A percentile compares a stretch with the other conserved stretches of the same genome.
These are phyloP conservation scores for Agrochola litura DNA, from an alignment of 2,888 invertebrate species.

Conservation along the genomic window DNA sequence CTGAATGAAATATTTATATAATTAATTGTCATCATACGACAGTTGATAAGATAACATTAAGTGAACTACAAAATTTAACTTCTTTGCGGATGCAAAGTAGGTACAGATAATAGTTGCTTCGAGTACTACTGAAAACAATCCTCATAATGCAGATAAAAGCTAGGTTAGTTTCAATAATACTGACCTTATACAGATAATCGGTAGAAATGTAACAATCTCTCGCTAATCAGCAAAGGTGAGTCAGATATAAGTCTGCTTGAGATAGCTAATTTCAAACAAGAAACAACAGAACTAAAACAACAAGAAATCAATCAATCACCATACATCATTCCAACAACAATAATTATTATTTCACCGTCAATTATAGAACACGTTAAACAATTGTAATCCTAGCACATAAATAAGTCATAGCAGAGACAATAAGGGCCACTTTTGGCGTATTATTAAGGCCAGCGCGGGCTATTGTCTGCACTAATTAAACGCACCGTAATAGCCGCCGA, in stretches of 20 bases:
- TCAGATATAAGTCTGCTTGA: constrained; percentile 8
- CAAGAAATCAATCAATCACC: constrained; percentile 48
- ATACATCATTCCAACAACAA: constrained; percentile 47
- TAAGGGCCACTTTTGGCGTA: constrained; percentile 65
- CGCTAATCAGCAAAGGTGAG: constrained; percentile 23
- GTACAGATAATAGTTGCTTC: background rate
- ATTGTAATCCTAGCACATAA: constrained; percentile 48
- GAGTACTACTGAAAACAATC: background rate
- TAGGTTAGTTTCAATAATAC: constrained; percentile 13
- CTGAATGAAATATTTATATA: constrained; percentile 29
- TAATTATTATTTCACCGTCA: constrained; percentile 58
- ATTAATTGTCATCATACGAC: background rate
- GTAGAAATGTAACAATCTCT: constrained; percentile 7
- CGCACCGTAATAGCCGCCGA: constrained; percentile 82
- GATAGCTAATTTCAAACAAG: constrained; percentile 31
- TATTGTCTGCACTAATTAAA: constrained; percentile 88
- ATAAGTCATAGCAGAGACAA: constrained; percentile 58
- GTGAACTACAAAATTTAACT: background rate
- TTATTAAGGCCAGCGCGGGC: constrained; percentile 76
- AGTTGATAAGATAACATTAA: background rate
- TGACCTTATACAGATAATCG: constrained; percentile 16
- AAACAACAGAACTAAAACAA: constrained; percentile 20
- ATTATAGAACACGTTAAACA: constrained; percentile 49
- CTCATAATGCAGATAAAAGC: background rate
- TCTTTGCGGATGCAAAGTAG: background rate